phyloP scores from a whole-genome alignment of 2,113 vertebrate species.

The Eubucco bourcierii region DNA sequence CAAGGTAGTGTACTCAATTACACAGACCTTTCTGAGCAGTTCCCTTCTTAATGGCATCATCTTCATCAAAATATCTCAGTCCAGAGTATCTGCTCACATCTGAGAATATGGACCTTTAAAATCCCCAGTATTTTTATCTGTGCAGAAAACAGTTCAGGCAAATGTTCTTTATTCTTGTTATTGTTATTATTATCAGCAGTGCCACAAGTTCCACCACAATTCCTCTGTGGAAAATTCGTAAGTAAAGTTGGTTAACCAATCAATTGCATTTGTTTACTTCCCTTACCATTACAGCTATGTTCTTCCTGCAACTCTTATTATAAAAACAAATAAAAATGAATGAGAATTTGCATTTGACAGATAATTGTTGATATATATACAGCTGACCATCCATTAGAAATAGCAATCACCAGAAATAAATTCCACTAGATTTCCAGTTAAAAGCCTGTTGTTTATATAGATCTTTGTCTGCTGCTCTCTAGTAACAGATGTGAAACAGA shows the following conservation, averaged over 20 bases:
- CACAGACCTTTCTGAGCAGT: neutral
- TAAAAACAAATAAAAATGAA: neutral
- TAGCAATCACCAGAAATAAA: slow-evolving; percentile 9
- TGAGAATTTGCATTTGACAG: neutral
- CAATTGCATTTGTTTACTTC: neutral
- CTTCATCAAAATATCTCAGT: neutral
- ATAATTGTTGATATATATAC: neutral
- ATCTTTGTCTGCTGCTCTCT: slow-evolving; percentile 55
- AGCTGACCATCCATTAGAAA: slow-evolving; percentile 15
- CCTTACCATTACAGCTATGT: neutral
- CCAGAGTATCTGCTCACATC: neutral
- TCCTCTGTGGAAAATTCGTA: neutral
- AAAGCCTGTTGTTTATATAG: slow-evolving; percentile 53
- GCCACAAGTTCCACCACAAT: neutral
- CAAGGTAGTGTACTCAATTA: accelerated
- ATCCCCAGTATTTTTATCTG: neutral
- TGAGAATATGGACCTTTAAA: neutral
- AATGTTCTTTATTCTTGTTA: neutral
- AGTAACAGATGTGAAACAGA: slow-evolving; percentile 58
- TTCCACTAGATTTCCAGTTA: slow-evolving; percentile 47
- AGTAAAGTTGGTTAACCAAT: neutral
- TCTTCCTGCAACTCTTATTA: neutral
- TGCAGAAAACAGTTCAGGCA: neutral
- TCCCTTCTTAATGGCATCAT: neutral
- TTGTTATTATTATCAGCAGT: neutral